Evolutionary conservation across 1,140 invertebrate genomes (phyloP).

Genomic region (Scaptodrosophila lebanonensis): DNA sequence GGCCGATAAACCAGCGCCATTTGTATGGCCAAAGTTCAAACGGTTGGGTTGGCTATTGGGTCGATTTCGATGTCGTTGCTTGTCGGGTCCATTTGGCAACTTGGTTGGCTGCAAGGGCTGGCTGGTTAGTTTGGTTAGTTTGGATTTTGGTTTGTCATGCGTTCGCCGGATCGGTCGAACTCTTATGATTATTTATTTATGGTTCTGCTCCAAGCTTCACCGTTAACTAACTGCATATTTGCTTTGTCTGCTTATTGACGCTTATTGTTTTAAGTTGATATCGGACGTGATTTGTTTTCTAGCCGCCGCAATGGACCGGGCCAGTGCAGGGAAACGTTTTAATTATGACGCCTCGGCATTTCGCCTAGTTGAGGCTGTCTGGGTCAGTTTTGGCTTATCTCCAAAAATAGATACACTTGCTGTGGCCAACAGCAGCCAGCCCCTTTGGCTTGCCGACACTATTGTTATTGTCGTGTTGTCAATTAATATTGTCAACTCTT

Average conservation of each 20-base stretch:
- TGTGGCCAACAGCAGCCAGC: constrained; percentile 11
- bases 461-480: too few species aligned
- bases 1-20: too few species aligned
- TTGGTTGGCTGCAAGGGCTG: too few species aligned
- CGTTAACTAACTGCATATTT: constrained; percentile 70
- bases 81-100: too few species aligned
- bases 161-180: too few species aligned
- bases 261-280: constrained; percentile 68
- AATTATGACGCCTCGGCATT: constrained; percentile 25
- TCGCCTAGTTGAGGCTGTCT: neutral
- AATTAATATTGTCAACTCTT: constrained; percentile 24
- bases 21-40: too few species aligned
- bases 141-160: too few species aligned
- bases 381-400: neutral
- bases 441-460: neutral
- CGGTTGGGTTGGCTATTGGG: too few species aligned
- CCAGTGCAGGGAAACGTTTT: too few species aligned
- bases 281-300: constrained; percentile 59
- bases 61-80: too few species aligned
- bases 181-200: constrained; percentile 60
- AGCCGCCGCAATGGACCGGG: neutral
- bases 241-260: constrained; percentile 67
- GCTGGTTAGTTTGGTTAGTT: too few species aligned
- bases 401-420: constrained; percentile 12
- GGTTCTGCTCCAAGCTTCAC: constrained; percentile 66